Percentiles rank a stretch among this genome's conserved stretches.
Evolutionary conservation across 2,113 vertebrate species (phyloP).

Genomic region (Mus spicilegus): DNA sequence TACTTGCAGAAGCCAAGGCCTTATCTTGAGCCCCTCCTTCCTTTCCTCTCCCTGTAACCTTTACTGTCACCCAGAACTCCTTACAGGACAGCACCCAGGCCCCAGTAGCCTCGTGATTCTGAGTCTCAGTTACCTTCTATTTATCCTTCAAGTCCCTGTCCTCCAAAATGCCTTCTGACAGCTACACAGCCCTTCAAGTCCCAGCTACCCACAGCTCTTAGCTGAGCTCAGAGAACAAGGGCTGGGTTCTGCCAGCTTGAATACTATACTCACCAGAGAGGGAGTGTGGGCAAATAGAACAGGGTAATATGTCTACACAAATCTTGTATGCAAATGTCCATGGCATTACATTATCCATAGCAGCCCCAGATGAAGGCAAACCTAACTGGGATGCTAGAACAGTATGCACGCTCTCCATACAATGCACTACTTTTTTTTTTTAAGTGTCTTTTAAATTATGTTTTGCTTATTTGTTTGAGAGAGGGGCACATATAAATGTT

Average conservation of each 20-base stretch:
- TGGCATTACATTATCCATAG: background rate
- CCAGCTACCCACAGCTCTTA: background rate
- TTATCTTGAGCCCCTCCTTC: background rate
- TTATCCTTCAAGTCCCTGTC: background rate
- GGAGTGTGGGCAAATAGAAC: background rate
- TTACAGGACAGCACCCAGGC: background rate
- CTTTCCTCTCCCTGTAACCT: background rate
- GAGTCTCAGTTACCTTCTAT: background rate
- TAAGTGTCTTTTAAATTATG: background rate
- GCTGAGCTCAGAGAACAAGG: background rate
- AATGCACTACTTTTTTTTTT: background rate
- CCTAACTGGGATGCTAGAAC: background rate
- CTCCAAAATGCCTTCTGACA: background rate
- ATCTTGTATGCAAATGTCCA: background rate
- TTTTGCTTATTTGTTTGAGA: background rate
- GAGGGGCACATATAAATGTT: background rate
- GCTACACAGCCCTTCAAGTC: background rate
- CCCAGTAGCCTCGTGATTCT: background rate
- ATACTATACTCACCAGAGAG: background rate
- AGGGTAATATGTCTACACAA: background rate
- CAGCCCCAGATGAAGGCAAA: background rate
- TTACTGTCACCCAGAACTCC: background rate
- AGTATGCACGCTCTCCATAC: accelerated
- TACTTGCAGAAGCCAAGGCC: background rate
- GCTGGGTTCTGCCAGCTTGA: background rate